These are phyloP conservation scores for Miichthys miiuy DNA, from an alignment of 2,797 vertebrate genomes.

Conservation along the genomic window DNA sequence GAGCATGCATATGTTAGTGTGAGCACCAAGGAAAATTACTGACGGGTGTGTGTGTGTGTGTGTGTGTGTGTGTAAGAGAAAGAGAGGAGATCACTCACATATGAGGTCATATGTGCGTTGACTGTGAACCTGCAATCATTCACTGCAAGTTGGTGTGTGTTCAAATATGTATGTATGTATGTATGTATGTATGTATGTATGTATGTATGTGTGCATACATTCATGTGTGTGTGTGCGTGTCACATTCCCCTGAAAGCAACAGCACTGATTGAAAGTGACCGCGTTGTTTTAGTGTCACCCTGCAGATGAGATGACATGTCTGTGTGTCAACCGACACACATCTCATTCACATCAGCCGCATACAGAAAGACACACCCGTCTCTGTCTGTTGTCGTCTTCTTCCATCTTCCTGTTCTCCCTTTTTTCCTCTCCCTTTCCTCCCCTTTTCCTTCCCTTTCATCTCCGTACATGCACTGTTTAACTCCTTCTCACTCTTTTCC, in stretches of 20 bases:
- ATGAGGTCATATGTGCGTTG: constrained; percentile 65
- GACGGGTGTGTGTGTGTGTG: constrained; percentile 27
- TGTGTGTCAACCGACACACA: constrained; percentile 46
- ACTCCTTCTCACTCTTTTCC: not conserved
- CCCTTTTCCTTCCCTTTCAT: constrained; percentile 1
- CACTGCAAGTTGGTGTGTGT: constrained; percentile 31
- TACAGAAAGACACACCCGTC: constrained; percentile 7
- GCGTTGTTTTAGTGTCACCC: constrained; percentile 65
- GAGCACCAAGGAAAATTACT: constrained; percentile 43
- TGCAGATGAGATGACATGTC: constrained; percentile 54
- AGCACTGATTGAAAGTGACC: constrained; percentile 71
- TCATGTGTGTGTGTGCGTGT: not conserved
- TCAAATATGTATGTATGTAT: not conserved
- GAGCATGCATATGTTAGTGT: constrained; percentile 74
- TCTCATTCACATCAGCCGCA: constrained; percentile 43
- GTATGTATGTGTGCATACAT: not conserved
- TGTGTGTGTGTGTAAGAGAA: constrained; percentile 24
- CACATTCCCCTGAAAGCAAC: constrained; percentile 42
- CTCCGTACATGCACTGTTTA: not conserved
- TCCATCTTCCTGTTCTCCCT: not conserved
- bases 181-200: too few species aligned
- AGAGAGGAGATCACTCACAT: constrained; percentile 31
- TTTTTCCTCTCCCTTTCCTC: not conserved
- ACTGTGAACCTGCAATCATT: constrained; percentile 60
- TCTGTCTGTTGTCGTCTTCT: constrained; percentile 31